Evolutionary conservation across 2,113 vertebrate species (phyloP).

Genomic region (Riparia riparia): DNA sequence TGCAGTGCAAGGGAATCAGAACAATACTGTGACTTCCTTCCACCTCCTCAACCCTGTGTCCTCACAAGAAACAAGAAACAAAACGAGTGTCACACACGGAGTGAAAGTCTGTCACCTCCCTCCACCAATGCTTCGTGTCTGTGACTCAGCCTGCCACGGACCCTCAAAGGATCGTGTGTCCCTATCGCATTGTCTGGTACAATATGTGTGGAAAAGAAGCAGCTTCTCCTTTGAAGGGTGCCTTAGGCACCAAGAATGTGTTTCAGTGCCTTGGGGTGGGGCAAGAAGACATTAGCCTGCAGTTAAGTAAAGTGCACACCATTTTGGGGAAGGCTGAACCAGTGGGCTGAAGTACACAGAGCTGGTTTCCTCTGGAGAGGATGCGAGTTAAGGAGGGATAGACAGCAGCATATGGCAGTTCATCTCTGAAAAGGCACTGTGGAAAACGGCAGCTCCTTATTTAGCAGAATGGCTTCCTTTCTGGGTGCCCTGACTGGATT

Average conservation of each 20-base stretch:
- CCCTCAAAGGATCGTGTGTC: not conserved
- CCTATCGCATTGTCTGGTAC: not conserved
- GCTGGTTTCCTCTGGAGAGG: not conserved
- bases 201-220: not conserved
- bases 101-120: not conserved
- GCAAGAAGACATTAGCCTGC: not conserved
- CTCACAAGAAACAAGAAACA: not conserved
- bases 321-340: not conserved
- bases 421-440: not conserved
- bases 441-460: not conserved
- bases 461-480: not conserved
- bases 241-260: accelerated
- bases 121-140: accelerated
- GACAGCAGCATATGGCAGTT: constrained; percentile 4
- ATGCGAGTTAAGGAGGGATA: not conserved
- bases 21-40: not conserved
- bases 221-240: not conserved
- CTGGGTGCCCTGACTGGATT: not conserved
- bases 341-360: not conserved
- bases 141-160: not conserved
- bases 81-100: accelerated
- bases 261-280: not conserved
- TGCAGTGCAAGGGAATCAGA: not conserved
- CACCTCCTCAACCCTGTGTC: not conserved
- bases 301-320: not conserved